Evolutionary conservation across 2,888 invertebrate species (phyloP).

Genomic region (Barypeithes pellucidus): DNA sequence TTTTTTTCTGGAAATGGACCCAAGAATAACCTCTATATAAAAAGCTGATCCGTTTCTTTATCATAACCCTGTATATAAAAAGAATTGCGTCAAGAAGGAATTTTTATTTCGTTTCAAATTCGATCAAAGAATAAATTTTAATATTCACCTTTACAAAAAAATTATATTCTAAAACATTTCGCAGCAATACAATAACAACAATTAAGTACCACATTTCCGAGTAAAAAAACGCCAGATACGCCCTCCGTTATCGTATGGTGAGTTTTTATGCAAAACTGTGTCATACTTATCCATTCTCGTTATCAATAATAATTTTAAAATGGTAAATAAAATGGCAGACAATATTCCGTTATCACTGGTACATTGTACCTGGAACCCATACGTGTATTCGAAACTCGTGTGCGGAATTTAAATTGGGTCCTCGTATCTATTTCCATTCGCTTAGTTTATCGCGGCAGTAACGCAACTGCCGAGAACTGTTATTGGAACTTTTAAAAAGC

Average conservation of each 20-base stretch:
- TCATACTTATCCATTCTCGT: constrained; percentile 41
- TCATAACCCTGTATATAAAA: too few species aligned
- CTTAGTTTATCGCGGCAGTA: constrained; percentile 33
- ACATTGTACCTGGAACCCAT: constrained; percentile 51
- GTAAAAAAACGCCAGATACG: constrained; percentile 5
- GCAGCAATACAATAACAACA: neutral
- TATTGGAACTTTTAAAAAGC: constrained; percentile 36
- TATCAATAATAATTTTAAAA: constrained; percentile 52
- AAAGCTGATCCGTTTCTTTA: too few species aligned
- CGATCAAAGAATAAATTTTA: too few species aligned
- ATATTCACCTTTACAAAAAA: too few species aligned
- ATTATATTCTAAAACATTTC: constrained; percentile 17
- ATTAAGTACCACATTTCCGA: neutral
- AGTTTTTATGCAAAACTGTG: constrained; percentile 43
- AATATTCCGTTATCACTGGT: constrained; percentile 53
- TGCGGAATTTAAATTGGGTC: constrained; percentile 49
- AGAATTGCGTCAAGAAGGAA: too few species aligned
- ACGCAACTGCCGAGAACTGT: constrained; percentile 41
- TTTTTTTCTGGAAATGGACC: too few species aligned
- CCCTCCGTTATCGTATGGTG: neutral
- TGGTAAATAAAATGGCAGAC: constrained; percentile 53
- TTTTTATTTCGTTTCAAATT: too few species aligned
- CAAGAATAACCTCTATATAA: too few species aligned
- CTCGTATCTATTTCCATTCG: constrained; percentile 36
- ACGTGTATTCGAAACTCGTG: constrained; percentile 45